Evolutionary conservation across 2,888 invertebrate species (phyloP), one percentile per base, ranked within the genome.

Genomic region (Polydesmus complanatus): DNA sequence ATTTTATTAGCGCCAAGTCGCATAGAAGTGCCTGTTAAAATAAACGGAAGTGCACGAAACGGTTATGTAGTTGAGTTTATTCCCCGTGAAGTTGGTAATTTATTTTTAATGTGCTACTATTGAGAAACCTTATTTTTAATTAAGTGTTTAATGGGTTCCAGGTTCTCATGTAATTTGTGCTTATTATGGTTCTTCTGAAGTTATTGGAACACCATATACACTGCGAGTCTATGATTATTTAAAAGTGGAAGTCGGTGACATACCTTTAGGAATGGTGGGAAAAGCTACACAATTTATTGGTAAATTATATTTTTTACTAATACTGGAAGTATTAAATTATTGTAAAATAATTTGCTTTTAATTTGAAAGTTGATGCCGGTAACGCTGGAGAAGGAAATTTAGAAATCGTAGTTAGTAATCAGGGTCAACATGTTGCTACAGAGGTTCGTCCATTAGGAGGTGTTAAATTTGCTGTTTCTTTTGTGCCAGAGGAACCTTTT

Each of bases 341-440:
- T 11, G n/a, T 11, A 19, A 19, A 21, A 8, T 51, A n/a, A 51
- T 19, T 19, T 51, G 5, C n/a, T 19, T 21, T 3, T 51, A 5
- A 52, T 52, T 52, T 52, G 3, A 19, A 8, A 21, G 52, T 37
- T 37, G 95, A 97, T 74, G 95, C 95, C 2, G 90, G 90, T 65
- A 87, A 92, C 73, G 94, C 96, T 54, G 97, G 97, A 11, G 96
- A 96, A 77, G 97, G 97, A 58, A 92, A 92, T 74, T 78, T 97
- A 66, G 96, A 97, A 77, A 96, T 97, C 67, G 93, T 94, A 55
- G 94, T 98, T 68, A 90, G 91, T 64, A 90, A 93, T 52, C 82
- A 89, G 72, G 91, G 94, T 59, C 81, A 90, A 65, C 91, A 95
- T 72, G 92, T 95, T 69, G 93, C 94, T 56, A 94, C 93, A 59